These are phyloP conservation scores for Dinocampus coccinellae DNA, from an alignment of 2,888 invertebrate genomes.

Conservation along the genomic window DNA sequence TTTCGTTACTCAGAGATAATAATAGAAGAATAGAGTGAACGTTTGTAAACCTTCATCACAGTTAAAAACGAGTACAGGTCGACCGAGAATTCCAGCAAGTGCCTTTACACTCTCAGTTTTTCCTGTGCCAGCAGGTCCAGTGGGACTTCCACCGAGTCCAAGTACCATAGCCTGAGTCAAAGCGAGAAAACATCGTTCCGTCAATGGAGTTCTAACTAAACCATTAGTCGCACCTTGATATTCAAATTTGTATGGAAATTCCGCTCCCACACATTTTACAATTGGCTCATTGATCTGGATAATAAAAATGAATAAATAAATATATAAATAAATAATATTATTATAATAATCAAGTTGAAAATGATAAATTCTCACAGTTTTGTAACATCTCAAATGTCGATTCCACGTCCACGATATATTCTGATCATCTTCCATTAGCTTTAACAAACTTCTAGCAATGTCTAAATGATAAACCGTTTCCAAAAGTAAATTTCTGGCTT, in stretches of 20 bases:
- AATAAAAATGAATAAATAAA: conserved; percentile 40
- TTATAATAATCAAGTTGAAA: conserved; percentile 44
- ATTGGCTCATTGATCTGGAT: conserved; percentile 73
- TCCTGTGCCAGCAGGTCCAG: conserved; percentile 98
- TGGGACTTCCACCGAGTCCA: conserved; percentile 98
- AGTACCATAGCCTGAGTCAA: conserved; percentile 96
- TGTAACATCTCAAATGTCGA: conserved; percentile 83
- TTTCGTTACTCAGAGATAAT: too few relatives aligned
- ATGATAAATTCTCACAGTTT: conserved; percentile 60
- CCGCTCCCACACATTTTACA: conserved; percentile 92
- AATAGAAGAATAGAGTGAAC: not conserved
- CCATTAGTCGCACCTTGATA: conserved; percentile 97
- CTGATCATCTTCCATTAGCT: conserved; percentile 56
- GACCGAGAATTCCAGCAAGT: conserved; percentile 88
- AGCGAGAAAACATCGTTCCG: conserved; percentile 97
- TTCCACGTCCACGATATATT: conserved; percentile 87
- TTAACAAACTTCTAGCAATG: conserved; percentile 83
- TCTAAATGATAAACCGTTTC: conserved; percentile 93
- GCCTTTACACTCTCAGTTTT: conserved; percentile 99
- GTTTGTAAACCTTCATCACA: conserved; percentile 86
- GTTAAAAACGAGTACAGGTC: conserved; percentile 95
- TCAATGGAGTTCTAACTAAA: conserved; percentile 94
- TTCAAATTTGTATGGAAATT: conserved; percentile 96
- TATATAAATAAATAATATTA: not conserved
- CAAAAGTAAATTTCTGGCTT: conserved; percentile 91